Evolutionary conservation across 2,888 invertebrate species (phyloP), one percentile per base, ranked within the genome.

Genomic region (Drosophila hawaiiensis): DNA sequence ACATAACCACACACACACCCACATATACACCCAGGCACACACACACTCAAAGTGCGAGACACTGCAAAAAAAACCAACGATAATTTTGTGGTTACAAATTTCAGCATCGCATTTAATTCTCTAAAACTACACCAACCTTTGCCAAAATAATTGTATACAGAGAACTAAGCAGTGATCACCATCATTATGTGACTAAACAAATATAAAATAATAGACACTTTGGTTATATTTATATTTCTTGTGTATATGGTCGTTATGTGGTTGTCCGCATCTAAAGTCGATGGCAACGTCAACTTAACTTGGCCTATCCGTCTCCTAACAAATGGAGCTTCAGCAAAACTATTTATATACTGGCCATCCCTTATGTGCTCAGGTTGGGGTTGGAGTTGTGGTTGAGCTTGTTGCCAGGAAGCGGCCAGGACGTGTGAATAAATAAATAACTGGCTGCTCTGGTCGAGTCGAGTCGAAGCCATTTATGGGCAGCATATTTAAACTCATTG

Each of bases 251-350:
- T 56, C 52, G 64, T 62, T 52, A 65, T 64, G 66, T 49, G 52
- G 41, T 43, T 72, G 73, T 66, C 54, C 68, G 71, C 53, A 52
- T 65, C 50, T 61, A 59, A 62, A 56, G 60, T 29, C 50, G 61
- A 50, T 64, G 62, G 29, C 64, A 43, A 64, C 65, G 41, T 66
- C 78, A 76, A 78, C 69, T 84, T 83, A 76, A 81, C 88, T 83
- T 68, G 80, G 75, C 39, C 73, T 78, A 78, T 66, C 82, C 65
- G 78, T 69, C 80, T 54, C 71, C 82, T 71, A 74, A 88, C 84
- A 82, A 85, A 89, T 88, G 89, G 65, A 70, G 72, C 73, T 52
- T 47, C 52, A 52, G 60, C 53, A 54, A 68, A 88, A 88, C 86
- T 86, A 85, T 86, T 86, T 84, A 80, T 89, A 82, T 82, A 75